Percentiles rank a stretch among this genome's conserved stretches.
Conservation (phyloP, 2,113 vertebrate genomes). For the Nibea albiflora region DNA sequence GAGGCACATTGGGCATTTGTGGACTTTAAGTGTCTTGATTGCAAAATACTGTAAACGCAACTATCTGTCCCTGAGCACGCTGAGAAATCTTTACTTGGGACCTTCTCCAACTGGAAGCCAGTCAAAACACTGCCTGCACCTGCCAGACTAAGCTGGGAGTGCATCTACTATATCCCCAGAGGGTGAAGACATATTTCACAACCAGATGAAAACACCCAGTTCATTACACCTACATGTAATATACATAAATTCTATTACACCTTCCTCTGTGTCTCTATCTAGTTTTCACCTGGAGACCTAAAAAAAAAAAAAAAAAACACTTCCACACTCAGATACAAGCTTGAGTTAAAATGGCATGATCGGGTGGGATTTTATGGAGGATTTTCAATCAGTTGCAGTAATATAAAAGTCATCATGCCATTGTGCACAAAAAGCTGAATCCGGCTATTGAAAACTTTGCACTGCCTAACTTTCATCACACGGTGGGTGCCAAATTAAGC, state of each 20-base stretch:
- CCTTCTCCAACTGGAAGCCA: constrained; percentile 60
- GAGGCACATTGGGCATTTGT: constrained; percentile 32
- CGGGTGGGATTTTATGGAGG: constrained; percentile 12
- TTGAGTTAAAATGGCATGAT: not conserved
- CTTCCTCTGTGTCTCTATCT: not conserved
- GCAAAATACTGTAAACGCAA: constrained; percentile 57
- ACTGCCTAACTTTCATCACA: constrained; percentile 55
- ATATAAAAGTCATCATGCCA: constrained; percentile 24
- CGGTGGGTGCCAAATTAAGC: constrained; percentile 71
- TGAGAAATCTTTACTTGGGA: constrained; percentile 58
- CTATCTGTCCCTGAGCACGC: constrained; percentile 40
- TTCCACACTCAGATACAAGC: not conserved
- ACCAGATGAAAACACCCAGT: constrained; percentile 40
- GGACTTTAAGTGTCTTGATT: constrained; percentile 29
- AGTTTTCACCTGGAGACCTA: constrained; percentile 18
- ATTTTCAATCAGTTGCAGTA: constrained; percentile 25
- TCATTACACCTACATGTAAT: constrained; percentile 51
- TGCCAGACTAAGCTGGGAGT: constrained; percentile 44
- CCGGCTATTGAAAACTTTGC: constrained; percentile 54
- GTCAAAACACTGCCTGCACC: constrained; percentile 65
- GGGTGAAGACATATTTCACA: constrained; percentile 48
- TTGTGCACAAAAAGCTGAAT: constrained; percentile 50
- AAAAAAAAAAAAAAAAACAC: not conserved
- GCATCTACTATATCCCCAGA: constrained; percentile 34
- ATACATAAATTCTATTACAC: constrained; percentile 13